Conservation (phyloP, 2,113 vertebrate genomes). For the Chloropsis hardwickii region DNA sequence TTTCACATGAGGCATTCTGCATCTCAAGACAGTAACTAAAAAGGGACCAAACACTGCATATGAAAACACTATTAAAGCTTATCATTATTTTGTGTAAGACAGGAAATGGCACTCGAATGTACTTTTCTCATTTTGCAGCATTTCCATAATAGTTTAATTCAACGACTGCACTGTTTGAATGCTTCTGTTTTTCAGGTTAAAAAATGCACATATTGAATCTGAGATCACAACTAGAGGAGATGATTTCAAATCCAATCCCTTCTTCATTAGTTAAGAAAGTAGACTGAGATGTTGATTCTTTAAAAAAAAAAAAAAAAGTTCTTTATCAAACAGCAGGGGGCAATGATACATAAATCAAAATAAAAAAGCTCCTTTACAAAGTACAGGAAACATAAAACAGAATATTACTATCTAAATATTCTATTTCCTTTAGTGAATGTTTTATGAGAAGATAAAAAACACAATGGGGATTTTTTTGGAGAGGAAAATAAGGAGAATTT, state of each 20-base stretch:
- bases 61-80: not conserved
- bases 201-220: not conserved
- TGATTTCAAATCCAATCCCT: not conserved
- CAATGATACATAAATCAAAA: conserved; percentile 67
- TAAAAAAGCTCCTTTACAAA: not conserved
- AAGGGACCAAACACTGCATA: not conserved
- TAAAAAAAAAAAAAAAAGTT: not conserved
- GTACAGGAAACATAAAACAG: not conserved
- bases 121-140: not conserved
- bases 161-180: not conserved
- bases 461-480: not conserved
- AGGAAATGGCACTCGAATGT: not conserved
- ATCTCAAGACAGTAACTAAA: not conserved
- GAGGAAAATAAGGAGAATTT: not conserved
- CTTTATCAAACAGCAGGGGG: conserved; percentile 59
- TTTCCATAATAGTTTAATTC: not conserved
- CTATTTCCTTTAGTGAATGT: conserved; percentile 25
- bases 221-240: not conserved
- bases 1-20: not conserved
- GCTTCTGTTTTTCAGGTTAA: not conserved
- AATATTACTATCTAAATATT: conserved; percentile 4
- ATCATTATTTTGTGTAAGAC: not conserved
- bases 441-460: conserved; percentile 34
- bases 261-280: not conserved
- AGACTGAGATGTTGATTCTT: not conserved